These are phyloP conservation scores for Allolobophora icterica DNA, from an alignment of 2,888 invertebrate species.

Conservation along the genomic window DNA sequence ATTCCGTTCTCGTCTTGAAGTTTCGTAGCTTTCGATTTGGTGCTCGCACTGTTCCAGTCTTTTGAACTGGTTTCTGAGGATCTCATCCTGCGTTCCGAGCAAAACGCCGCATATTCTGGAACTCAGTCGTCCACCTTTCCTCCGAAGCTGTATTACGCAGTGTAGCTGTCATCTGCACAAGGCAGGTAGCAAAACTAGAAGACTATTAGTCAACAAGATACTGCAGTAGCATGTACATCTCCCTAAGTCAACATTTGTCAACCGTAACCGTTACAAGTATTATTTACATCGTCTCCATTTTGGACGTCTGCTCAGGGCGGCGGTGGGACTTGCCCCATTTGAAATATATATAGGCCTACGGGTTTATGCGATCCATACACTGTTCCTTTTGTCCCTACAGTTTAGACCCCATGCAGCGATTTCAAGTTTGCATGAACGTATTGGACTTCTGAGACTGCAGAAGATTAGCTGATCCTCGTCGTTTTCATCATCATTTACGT, in stretches of 20 bases:
- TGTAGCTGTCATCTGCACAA: not conserved
- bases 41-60: slow-evolving; percentile 17
- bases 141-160: not conserved
- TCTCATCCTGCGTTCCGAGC: not conserved
- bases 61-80: not conserved
- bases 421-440: not conserved
- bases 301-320: not conserved
- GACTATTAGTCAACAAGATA: not conserved
- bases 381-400: not conserved
- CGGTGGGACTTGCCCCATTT: not conserved
- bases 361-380: no score
- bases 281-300: not conserved
- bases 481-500: no score
- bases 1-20: no score
- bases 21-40: slow-evolving; percentile 24
- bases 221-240: no score
- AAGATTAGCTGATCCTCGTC: no score
- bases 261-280: no score
- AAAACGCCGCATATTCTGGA: not conserved
- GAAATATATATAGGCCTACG: not conserved
- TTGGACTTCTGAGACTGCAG: no score
- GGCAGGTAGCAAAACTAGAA: not conserved
- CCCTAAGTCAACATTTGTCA: not conserved
- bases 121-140: not conserved
- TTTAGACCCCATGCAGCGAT: not conserved